A percentile compares a stretch with the other conserved stretches of the same genome.
Conservation (phyloP, 2,888 invertebrate species). For the Nasonia oneida region DNA sequence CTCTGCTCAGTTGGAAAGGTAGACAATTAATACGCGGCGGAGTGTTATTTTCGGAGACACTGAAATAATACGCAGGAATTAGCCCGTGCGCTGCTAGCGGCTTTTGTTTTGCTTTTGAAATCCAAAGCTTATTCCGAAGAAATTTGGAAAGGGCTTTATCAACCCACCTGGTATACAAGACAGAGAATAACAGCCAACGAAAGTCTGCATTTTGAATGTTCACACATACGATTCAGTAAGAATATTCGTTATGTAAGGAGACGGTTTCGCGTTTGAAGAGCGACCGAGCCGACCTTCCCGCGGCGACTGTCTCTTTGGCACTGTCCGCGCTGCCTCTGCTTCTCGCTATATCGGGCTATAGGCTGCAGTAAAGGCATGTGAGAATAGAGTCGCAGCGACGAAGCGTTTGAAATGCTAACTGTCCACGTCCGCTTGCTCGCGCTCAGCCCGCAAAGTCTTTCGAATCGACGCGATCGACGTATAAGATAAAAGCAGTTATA, state of each 20-base stretch:
- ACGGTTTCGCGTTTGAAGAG: not conserved
- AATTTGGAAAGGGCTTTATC: no score
- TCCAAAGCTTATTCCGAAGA: no score
- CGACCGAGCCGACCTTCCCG: slow-evolving; percentile 27
- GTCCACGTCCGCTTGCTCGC: no score
- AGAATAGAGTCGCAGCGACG: not conserved
- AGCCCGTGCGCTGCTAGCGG: no score
- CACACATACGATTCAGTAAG: not conserved
- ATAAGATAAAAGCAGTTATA: no score
- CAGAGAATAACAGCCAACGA: not conserved
- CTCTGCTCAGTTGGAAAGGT: no score
- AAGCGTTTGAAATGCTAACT: no score
- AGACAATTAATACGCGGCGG: not conserved
- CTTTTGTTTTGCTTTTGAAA: no score
- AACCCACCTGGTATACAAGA: no score
- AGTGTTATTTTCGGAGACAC: not conserved
- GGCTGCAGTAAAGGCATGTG: no score
- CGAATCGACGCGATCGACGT: no score
- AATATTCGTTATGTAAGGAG: slow-evolving; percentile 13
- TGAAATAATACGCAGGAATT: not conserved
- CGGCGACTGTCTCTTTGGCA: slow-evolving; percentile 55
- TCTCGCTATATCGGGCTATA: not conserved
- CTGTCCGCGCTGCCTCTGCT: slow-evolving; percentile 22
- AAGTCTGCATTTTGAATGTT: not conserved
- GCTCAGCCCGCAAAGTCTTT: no score